Base-by-base conservation (phyloP, 2,113 vertebrate species). In the Phasianus colchicus region DNA sequence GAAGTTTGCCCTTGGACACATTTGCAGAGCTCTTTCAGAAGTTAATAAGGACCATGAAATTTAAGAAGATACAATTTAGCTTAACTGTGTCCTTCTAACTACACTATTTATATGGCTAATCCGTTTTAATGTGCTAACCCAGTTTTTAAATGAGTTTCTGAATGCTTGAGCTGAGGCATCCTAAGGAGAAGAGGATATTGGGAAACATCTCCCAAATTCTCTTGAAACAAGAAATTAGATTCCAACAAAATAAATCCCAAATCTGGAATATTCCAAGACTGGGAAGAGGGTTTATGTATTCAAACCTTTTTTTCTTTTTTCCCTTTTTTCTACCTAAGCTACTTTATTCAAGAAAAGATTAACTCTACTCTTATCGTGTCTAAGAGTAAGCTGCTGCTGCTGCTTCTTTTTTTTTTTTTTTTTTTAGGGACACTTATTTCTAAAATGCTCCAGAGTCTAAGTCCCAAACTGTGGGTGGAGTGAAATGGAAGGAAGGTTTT, bases 31-130 rank as follows among this genome's bases (percentile, higher is more conserved):
- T 95, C 57, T 5, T 47, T 91, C 69, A 72, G 65, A 77, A 91
- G 65, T 75, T 93, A 91, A 79, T 85, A 75, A 92, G 50, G 42
- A 92, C 85, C 1, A 0, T 92, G 93, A 95, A 92, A 96, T 95
- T 78, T 90, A 90, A 93, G 91, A 77, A 74, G 76, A 86, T 71
- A 65, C 34, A 83, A 67, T 77, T 92, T 86, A 71, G 25, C 38
- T 91, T 83, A 92, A 92, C 66, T 47, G 79, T n/a, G 25, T 42
- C 54, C 85, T 42, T 82, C 71, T 58, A 71, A 70, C 65, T 42
- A 10, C 0, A 2, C 72, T 61, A 9, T 86, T 93, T 66, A 81
- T 34, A 61, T 38, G 21, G 15, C 18, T 86, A 78, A 94, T 91
- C 61, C 34, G 15, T 78, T 89, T 83, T 50, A 75, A 24, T 67